Percentiles rank a stretch among this genome's conserved stretches.
These are phyloP conservation scores for Galleria mellonella DNA, from an alignment of 1,140 invertebrate species.

Conservation along the genomic window DNA sequence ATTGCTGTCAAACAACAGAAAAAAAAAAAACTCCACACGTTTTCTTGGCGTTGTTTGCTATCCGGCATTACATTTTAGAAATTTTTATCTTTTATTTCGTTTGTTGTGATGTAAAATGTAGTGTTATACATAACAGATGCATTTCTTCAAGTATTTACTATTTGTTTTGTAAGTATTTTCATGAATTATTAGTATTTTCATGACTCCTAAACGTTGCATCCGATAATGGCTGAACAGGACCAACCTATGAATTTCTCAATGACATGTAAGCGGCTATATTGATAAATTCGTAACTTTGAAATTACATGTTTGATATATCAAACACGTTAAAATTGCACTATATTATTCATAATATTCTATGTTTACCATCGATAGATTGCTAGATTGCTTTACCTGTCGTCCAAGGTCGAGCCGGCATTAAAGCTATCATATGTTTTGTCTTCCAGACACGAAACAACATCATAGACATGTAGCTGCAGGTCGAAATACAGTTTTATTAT, in stretches of 20 bases:
- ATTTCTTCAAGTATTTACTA: slow-evolving; percentile 40
- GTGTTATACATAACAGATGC: slow-evolving; percentile 37
- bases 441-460: slow-evolving; percentile 35
- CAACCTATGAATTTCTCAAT: slow-evolving; percentile 27
- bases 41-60: slow-evolving; percentile 70
- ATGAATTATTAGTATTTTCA: slow-evolving; percentile 13
- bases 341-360: too few relatives aligned
- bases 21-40: slow-evolving; percentile 52
- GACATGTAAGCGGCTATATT: slow-evolving; percentile 23
- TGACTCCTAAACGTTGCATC: slow-evolving; percentile 1
- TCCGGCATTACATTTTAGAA: slow-evolving; percentile 63
- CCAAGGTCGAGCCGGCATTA: not conserved
- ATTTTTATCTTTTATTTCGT: slow-evolving; percentile 55
- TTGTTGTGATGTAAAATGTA: slow-evolving; percentile 61
- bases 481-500: slow-evolving; percentile 21
- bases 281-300: too few relatives aligned
- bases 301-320: not conserved
- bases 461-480: slow-evolving; percentile 50
- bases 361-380: too few relatives aligned
- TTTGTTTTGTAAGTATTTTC: slow-evolving; percentile 46
- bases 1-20: too few relatives aligned
- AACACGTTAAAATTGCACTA: not conserved
- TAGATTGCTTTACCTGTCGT: not conserved
- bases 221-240: slow-evolving; percentile 22
- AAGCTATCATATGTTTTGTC: slow-evolving; percentile 10